Percentiles rank a stretch among this genome's conserved stretches.
phyloP scores from a whole-genome alignment of 2,113 vertebrate species.

The Pampusana beccarii region DNA sequence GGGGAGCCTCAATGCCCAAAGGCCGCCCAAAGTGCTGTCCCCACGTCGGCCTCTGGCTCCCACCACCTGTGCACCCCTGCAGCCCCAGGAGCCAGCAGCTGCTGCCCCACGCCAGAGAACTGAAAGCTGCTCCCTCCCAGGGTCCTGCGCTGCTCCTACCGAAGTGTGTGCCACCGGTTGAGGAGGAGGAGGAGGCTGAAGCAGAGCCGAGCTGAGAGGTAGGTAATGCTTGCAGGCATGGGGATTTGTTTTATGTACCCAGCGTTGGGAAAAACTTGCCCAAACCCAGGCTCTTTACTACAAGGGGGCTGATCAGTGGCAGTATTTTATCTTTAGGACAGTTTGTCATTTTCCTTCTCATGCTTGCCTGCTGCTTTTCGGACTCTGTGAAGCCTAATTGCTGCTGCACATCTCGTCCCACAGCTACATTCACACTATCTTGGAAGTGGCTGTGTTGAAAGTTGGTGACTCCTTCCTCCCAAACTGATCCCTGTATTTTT shows the following conservation, averaged over 20 bases:
- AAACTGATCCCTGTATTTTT: background rate
- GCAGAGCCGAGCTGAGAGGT: background rate
- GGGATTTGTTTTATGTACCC: background rate
- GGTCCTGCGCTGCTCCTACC: background rate
- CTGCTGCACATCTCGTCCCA: background rate
- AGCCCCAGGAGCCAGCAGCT: background rate
- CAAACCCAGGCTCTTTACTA: background rate
- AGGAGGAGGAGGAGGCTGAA: background rate
- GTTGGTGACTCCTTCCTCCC: accelerated
- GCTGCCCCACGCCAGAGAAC: background rate
- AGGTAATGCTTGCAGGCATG: background rate
- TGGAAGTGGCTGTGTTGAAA: background rate
- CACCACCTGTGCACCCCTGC: background rate
- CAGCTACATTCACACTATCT: background rate
- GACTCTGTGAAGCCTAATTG: background rate
- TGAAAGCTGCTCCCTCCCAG: background rate
- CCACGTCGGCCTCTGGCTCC: background rate
- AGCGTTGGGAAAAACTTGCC: background rate
- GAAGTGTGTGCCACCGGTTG: accelerated
- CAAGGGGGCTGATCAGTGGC: accelerated
- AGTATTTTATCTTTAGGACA: background rate
- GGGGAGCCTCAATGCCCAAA: background rate
- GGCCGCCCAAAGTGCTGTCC: background rate
- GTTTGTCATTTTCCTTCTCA: background rate
- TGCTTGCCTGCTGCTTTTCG: background rate